Evolutionary conservation across 2,888 invertebrate species (phyloP).

Genomic region (Amblyjoppa proteus): DNA sequence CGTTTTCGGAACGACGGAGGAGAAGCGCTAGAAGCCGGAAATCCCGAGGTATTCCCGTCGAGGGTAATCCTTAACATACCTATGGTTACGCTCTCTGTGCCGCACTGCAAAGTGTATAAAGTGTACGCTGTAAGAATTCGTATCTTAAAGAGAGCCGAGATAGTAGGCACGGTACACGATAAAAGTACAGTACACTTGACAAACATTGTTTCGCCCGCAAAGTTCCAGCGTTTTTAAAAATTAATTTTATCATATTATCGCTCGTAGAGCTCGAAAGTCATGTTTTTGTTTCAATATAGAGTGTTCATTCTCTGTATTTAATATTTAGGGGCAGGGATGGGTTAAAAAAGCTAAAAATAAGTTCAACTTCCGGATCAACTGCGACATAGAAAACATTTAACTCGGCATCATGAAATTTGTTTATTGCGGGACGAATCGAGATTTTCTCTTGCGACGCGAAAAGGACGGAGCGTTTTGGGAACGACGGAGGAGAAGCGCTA

Average conservation of each 20-base stretch:
- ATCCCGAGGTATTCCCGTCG: constrained; percentile 45
- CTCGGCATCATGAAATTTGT: no score
- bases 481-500: constrained; percentile 10
- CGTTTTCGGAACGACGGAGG: constrained; percentile 10
- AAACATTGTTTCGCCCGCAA: not conserved
- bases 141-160: not conserved
- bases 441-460: constrained; percentile 3
- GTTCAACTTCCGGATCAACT: no score
- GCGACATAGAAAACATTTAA: no score
- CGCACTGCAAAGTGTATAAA: not conserved
- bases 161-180: not conserved
- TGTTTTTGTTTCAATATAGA: no score
- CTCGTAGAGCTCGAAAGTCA: no score
- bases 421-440: no score
- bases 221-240: no score
- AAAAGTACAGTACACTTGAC: not conserved
- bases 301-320: no score
- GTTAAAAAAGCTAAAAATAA: no score
- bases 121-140: not conserved
- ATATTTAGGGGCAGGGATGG: no score
- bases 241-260: no score
- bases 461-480: constrained; percentile 21
- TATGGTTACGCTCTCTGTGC: not conserved
- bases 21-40: constrained; percentile 32
- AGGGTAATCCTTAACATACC: constrained; percentile 45